These are phyloP conservation scores for Acipenser ruthenus DNA, from an alignment of 2,797 vertebrate species.

Conservation along the genomic window DNA sequence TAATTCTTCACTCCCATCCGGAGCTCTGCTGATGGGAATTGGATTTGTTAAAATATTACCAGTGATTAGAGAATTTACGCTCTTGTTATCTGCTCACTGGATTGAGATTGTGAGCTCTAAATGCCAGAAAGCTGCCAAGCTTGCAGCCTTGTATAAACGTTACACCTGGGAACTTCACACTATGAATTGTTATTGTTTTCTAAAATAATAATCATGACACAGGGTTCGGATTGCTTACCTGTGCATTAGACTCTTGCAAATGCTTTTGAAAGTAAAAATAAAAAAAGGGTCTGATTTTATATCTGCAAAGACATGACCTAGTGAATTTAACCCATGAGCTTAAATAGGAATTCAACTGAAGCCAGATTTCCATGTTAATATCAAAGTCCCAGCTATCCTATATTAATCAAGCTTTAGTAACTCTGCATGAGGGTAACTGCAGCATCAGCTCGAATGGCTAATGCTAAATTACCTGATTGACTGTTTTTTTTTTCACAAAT, in stretches of 20 bases:
- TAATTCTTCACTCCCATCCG: slow-evolving; percentile 59
- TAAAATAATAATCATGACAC: slow-evolving; percentile 3
- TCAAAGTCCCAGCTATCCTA: too few species aligned
- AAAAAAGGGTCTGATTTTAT: slow-evolving; percentile 29
- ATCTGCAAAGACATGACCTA: too few species aligned
- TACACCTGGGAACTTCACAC: slow-evolving; percentile 1
- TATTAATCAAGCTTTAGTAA: too few species aligned
- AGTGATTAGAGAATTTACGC: slow-evolving; percentile 73
- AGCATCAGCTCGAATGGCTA: too few species aligned
- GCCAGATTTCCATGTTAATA: too few species aligned
- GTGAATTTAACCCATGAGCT: too few species aligned
- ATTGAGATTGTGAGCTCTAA: slow-evolving; percentile 39
- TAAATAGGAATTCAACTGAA: too few species aligned
- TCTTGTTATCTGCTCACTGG: slow-evolving; percentile 42
- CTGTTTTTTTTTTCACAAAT: slow-evolving; percentile 44
- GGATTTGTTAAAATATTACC: slow-evolving; percentile 78
- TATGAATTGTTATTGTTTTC: slow-evolving; percentile 5
- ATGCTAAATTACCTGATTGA: too few species aligned
- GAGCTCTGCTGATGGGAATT: slow-evolving; percentile 55
- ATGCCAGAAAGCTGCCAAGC: slow-evolving; percentile 35
- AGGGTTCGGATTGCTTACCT: neutral
- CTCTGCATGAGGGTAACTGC: too few species aligned
- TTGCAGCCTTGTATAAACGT: neutral
- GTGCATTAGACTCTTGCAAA: slow-evolving; percentile 20
- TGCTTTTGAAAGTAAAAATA: too few species aligned